Conservation (phyloP, 2,888 invertebrate genomes). For the Ptilodon capucinus region DNA sequence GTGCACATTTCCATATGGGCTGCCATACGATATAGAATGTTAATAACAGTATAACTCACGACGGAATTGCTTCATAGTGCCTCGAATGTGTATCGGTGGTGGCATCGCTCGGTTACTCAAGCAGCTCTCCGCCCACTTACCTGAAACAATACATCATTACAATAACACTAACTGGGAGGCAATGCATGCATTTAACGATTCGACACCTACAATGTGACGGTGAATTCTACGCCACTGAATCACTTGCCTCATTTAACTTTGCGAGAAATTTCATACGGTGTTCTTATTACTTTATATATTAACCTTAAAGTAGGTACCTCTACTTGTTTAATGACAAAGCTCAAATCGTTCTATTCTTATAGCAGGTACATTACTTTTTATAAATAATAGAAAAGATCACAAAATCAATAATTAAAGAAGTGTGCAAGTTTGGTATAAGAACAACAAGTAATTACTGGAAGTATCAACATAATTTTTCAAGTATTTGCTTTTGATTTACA, state of each 20-base stretch:
- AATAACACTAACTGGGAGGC: constrained; percentile 67
- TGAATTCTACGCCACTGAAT: constrained; percentile 1
- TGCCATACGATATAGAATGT: constrained; percentile 28
- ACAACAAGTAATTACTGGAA: background rate
- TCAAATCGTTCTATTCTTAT: no score
- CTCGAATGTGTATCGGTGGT: constrained; percentile 61
- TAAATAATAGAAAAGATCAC: no score
- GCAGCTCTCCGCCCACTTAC: constrained; percentile 69
- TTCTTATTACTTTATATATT: background rate
- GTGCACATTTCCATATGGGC: constrained; percentile 9
- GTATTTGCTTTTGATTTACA: background rate
- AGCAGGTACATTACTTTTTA: no score
- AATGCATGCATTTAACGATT: constrained; percentile 56
- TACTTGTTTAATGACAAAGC: no score
- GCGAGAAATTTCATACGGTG: background rate
- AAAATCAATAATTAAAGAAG: no score
- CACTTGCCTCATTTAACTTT: background rate
- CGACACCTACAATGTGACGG: constrained; percentile 44
- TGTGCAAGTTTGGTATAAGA: no score
- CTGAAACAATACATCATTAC: constrained; percentile 81
- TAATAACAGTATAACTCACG: constrained; percentile 64
- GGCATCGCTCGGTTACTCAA: constrained; percentile 58
- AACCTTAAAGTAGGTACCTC: background rate
- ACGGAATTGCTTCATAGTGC: constrained; percentile 57
- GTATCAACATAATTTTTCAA: background rate